phyloP scores from a whole-genome alignment of 2,797 vertebrate genomes.

The Hippopotamyrus pictus region DNA sequence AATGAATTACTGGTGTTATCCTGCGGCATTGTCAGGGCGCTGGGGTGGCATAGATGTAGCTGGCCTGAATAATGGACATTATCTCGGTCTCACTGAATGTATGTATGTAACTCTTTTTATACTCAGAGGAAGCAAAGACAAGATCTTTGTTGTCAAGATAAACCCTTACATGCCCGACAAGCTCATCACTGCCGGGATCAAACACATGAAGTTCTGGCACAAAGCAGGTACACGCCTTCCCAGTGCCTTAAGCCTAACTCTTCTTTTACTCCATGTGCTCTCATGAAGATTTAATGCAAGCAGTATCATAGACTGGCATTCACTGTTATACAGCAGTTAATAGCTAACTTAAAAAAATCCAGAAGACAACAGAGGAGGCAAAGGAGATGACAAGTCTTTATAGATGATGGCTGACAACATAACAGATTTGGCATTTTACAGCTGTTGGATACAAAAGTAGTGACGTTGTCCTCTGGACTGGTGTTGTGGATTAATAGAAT shows the following conservation, averaged over 20 bases:
- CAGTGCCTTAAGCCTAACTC: no score
- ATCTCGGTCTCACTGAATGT: not conserved
- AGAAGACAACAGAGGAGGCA: not conserved
- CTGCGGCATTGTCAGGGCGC: not conserved
- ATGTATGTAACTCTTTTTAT: conserved; percentile 27
- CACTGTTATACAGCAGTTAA: not conserved
- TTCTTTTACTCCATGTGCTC: not conserved
- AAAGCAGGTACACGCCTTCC: conserved; percentile 76
- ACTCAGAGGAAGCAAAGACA: conserved; percentile 96
- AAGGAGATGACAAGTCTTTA: not conserved
- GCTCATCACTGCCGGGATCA: conserved; percentile 93
- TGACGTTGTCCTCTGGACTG: not conserved
- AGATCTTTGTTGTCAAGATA: conserved; percentile 95
- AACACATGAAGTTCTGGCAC: conserved; percentile 97
- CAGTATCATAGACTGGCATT: not conserved
- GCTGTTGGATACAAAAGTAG: not conserved
- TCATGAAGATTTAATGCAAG: not conserved
- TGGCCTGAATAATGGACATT: not conserved
- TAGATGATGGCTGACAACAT: not conserved
- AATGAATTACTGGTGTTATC: not conserved
- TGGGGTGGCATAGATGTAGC: not conserved
- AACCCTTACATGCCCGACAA: conserved; percentile 95
- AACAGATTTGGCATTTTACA: not conserved
- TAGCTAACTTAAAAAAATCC: not conserved
- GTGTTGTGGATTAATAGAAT: not conserved